These are phyloP conservation scores for Caenorhabditis auriculariae DNA, from an alignment of 2,888 invertebrate genomes.

Conservation along the genomic window DNA sequence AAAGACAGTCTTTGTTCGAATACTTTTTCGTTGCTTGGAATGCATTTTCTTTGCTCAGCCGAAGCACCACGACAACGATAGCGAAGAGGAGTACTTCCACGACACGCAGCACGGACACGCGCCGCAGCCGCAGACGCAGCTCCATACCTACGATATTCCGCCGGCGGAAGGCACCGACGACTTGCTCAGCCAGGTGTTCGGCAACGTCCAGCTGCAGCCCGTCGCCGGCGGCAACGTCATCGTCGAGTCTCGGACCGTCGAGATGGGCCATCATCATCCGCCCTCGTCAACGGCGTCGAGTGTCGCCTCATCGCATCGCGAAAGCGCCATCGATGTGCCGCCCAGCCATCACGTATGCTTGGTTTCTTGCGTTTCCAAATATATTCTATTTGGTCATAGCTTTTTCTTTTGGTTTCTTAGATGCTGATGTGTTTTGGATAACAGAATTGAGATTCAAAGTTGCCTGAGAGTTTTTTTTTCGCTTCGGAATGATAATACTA, in stretches of 20 bases:
- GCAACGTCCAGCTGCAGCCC: constrained; percentile 17
- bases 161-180: constrained; percentile 26
- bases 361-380: background rate
- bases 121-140: constrained; percentile 1
- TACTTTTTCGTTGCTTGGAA: too few species aligned
- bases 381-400: too few species aligned
- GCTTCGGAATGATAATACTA: constrained; percentile 1
- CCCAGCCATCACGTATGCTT: constrained; percentile 20
- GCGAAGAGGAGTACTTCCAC: too few species aligned
- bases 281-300: constrained; percentile 13
- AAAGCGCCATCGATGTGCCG: constrained; percentile 33
- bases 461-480: constrained; percentile 2
- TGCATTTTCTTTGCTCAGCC: too few species aligned
- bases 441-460: too few species aligned
- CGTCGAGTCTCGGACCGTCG: background rate
- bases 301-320: constrained; percentile 19
- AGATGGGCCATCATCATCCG: too few species aligned
- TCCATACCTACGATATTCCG: constrained; percentile 12
- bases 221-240: too few species aligned
- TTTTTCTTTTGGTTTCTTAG: too few species aligned
- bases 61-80: too few species aligned
- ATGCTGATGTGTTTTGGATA: too few species aligned
- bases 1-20: too few species aligned
- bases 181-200: constrained; percentile 41
- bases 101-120: too few species aligned